Conservation (phyloP, 2,888 invertebrate genomes). For the Apoda limacodes region DNA sequence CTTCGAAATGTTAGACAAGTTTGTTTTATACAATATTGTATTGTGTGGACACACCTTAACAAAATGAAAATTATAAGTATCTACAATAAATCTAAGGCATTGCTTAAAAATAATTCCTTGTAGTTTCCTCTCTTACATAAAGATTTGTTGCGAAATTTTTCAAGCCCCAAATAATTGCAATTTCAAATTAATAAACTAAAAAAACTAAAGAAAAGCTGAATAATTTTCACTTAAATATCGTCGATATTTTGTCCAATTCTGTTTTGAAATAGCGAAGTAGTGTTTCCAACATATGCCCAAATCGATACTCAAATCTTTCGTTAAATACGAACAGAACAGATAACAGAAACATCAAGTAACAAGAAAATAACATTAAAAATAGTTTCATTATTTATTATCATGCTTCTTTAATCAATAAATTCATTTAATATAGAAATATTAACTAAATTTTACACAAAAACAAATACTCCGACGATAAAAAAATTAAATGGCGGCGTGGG, state of each 20-base stretch:
- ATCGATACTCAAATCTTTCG: too few species aligned
- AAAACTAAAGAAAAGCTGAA: not conserved
- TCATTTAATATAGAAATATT: too few species aligned
- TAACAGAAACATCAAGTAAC: too few species aligned
- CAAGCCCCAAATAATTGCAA: not conserved
- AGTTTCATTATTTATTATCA: too few species aligned
- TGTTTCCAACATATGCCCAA: constrained; percentile 22
- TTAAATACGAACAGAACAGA: too few species aligned
- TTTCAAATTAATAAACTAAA: not conserved
- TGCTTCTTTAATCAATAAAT: too few species aligned
- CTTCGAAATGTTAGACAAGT: constrained; percentile 9
- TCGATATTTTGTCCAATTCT: not conserved
- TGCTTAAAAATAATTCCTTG: constrained; percentile 31
- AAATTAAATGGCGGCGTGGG: too few species aligned
- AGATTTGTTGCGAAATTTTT: not conserved
- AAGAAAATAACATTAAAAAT: too few species aligned
- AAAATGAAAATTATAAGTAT: constrained; percentile 1
- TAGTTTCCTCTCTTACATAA: constrained; percentile 17
- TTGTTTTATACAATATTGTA: not conserved
- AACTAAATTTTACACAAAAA: too few species aligned
- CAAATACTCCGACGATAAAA: too few species aligned
- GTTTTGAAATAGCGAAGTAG: constrained; percentile 10
- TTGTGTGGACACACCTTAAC: not conserved
- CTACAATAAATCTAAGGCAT: constrained; percentile 12
- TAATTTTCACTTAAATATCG: not conserved